phyloP scores from a whole-genome alignment of 2,888 invertebrate species.

The Heliconius ismenius region DNA sequence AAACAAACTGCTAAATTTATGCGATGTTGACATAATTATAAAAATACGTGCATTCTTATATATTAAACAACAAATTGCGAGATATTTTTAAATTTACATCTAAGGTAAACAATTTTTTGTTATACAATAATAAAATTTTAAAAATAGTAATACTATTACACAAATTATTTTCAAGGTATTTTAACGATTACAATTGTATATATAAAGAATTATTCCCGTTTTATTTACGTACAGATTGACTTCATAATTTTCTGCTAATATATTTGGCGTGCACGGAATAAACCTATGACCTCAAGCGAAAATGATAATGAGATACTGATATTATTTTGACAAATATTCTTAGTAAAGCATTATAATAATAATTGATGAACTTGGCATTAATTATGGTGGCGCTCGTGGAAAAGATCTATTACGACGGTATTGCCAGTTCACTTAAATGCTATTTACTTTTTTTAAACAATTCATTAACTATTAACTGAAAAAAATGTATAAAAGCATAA shows the following conservation, averaged over 20 bases:
- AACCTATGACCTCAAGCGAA: slow-evolving; percentile 3
- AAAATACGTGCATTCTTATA: slow-evolving; percentile 1
- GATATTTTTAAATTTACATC: slow-evolving; percentile 4
- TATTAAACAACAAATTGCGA: not conserved
- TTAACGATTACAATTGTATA: not conserved
- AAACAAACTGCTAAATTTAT: too few species aligned
- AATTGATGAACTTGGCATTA: not conserved
- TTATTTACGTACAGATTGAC: not conserved
- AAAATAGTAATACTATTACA: not conserved
- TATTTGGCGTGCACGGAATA: slow-evolving; percentile 13
- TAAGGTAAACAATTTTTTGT: not conserved
- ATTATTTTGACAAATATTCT: slow-evolving; percentile 9
- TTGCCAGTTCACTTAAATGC: not conserved
- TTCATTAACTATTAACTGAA: too few species aligned
- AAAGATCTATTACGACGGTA: not conserved
- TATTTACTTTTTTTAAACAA: not conserved
- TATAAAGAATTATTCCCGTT: not conserved
- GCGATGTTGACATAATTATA: slow-evolving; percentile 12
- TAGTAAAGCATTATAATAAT: not conserved
- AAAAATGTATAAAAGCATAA: not conserved
- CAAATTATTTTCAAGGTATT: not conserved
- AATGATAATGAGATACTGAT: not conserved
- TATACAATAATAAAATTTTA: not conserved
- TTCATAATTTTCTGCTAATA: not conserved
- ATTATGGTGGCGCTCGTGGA: not conserved